Percentiles rank a stretch among this genome's conserved stretches.
phyloP scores from a whole-genome alignment of 2,888 invertebrate species.

The Aphelenchoides bicaudatus region DNA sequence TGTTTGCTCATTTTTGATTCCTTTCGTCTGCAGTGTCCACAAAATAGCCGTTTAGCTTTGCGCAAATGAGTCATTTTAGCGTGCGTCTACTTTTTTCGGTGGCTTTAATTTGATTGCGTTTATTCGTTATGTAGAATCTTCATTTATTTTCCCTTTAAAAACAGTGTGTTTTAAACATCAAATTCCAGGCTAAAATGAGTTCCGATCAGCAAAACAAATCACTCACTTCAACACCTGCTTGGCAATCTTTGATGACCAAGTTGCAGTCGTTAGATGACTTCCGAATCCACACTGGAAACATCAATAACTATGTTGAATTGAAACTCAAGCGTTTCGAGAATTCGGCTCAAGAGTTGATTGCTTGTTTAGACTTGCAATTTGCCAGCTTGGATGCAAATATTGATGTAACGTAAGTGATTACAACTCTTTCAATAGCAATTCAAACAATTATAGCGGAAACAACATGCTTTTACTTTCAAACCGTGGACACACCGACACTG shows the following conservation, averaged over 20 bases:
- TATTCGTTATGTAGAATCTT: too few relatives aligned
- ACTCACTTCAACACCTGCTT: slow-evolving; percentile 21
- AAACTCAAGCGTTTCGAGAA: slow-evolving; percentile 53
- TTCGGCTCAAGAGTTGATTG: slow-evolving; percentile 56
- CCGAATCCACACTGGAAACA: slow-evolving; percentile 59
- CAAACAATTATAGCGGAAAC: slow-evolving; percentile 41
- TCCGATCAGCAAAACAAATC: background rate
- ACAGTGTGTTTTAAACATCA: background rate
- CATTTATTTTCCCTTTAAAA: too few relatives aligned
- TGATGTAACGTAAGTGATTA: slow-evolving; percentile 38
- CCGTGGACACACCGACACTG: slow-evolving; percentile 44
- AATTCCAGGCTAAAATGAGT: background rate
- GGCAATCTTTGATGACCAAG: slow-evolving; percentile 28
- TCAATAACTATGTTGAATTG: slow-evolving; percentile 57
- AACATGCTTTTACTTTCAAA: slow-evolving; percentile 52
- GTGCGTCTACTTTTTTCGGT: too few relatives aligned
- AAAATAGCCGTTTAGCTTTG: too few relatives aligned
- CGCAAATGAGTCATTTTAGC: too few relatives aligned
- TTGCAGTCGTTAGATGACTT: slow-evolving; percentile 33
- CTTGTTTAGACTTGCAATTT: slow-evolving; percentile 57
- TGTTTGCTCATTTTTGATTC: too few relatives aligned
- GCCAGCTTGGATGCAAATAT: slow-evolving; percentile 42
- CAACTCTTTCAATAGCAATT: background rate
- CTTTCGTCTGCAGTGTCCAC: too few relatives aligned
- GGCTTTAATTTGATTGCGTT: too few relatives aligned